Conservation (phyloP, 2,113 vertebrate genomes). For the Manacus vitellinus region DNA sequence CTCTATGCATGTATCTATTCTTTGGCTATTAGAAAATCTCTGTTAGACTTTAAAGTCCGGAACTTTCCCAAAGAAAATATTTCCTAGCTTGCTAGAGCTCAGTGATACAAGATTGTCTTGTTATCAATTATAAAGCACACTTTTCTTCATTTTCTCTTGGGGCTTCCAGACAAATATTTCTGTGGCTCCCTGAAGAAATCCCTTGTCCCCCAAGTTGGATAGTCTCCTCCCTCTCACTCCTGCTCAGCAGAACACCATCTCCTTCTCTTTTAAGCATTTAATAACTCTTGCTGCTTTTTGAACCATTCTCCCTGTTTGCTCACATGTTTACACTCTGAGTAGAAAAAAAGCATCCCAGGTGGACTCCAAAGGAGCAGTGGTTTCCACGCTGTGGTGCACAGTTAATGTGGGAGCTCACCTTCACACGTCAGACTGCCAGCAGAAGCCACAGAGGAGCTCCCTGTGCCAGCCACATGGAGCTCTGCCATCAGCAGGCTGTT, state of each 20-base stretch:
- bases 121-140: neutral
- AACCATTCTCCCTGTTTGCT: neutral
- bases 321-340: neutral
- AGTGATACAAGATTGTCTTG: neutral
- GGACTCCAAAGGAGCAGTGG: neutral
- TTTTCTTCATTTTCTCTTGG: constrained; percentile 16
- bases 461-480: neutral
- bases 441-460: neutral
- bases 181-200: neutral
- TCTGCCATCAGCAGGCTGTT: neutral
- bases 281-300: neutral
- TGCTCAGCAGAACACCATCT: neutral
- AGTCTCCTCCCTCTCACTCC: neutral
- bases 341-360: neutral
- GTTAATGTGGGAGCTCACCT: neutral
- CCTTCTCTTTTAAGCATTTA: neutral
- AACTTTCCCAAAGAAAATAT: neutral
- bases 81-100: neutral
- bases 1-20: neutral
- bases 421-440: neutral
- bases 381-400: neutral
- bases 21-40: neutral
- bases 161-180: constrained; percentile 18
- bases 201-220: neutral
- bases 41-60: neutral